A percentile compares a stretch with the other conserved stretches of the same genome.
Conservation (phyloP, 2,888 invertebrate genomes). For the Hypena proboscidalis region DNA sequence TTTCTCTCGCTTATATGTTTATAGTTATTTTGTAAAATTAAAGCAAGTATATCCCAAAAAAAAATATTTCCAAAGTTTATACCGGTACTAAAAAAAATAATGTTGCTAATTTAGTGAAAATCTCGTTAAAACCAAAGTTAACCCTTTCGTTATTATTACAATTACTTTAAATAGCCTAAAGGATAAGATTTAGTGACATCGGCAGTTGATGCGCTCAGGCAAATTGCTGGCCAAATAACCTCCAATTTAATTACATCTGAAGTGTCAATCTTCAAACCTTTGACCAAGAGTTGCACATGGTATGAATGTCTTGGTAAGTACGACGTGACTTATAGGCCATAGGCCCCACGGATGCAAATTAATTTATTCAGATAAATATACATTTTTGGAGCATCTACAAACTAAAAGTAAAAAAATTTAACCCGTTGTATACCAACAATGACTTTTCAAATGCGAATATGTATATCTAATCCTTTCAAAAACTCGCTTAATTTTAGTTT, state of each 20-base stretch:
- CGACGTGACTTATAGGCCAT: too few relatives aligned
- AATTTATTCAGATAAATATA: too few relatives aligned
- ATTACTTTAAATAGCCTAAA: slow-evolving; percentile 7
- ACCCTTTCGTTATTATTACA: neutral
- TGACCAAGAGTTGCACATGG: slow-evolving; percentile 25
- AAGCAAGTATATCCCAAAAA: too few relatives aligned
- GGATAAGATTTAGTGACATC: slow-evolving; percentile 21
- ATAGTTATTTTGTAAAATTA: too few relatives aligned
- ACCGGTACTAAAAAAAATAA: too few relatives aligned
- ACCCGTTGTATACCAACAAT: too few relatives aligned
- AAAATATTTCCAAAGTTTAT: too few relatives aligned
- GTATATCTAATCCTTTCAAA: neutral
- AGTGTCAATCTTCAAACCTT: slow-evolving; percentile 24
- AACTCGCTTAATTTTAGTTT: slow-evolving; percentile 1
- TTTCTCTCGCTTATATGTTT: too few relatives aligned
- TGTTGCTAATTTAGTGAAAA: neutral
- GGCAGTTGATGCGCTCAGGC: slow-evolving; percentile 42
- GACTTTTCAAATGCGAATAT: slow-evolving; percentile 1
- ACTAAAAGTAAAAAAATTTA: too few relatives aligned
- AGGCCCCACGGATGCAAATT: too few relatives aligned
- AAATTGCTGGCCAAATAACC: slow-evolving; percentile 48
- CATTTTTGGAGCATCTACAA: too few relatives aligned
- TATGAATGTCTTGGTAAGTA: slow-evolving; percentile 12
- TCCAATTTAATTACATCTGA: slow-evolving; percentile 45
- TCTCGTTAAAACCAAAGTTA: neutral